Conservation (phyloP, 2,888 invertebrate species). For the Cerceris ruficornis region DNA sequence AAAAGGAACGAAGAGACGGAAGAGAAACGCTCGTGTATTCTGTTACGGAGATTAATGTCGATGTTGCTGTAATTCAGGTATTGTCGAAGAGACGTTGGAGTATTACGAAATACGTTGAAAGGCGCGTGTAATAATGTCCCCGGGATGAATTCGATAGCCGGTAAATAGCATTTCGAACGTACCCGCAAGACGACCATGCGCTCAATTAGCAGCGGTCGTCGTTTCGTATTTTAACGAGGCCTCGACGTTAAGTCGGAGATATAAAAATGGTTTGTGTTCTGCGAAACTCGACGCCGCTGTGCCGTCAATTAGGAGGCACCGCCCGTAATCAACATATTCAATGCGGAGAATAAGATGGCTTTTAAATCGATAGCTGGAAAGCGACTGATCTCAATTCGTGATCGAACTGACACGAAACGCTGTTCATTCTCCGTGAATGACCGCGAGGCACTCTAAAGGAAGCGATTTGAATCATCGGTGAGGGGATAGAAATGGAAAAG, state of each 20-base stretch:
- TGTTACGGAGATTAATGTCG: neutral
- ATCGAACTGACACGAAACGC: neutral
- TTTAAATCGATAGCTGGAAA: conserved; percentile 54
- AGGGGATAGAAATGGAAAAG: too few species aligned
- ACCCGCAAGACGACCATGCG: conserved; percentile 20
- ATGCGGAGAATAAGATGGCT: conserved; percentile 62
- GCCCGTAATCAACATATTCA: conserved; percentile 73
- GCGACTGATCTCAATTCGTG: conserved; percentile 3
- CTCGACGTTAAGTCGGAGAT: conserved; percentile 67
- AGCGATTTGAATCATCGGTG: too few species aligned
- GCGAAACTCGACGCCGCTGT: conserved; percentile 74
- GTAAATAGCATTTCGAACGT: conserved; percentile 7
- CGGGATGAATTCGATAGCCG: conserved; percentile 12
- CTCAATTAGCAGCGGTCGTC: conserved; percentile 61
- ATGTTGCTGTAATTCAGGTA: neutral
- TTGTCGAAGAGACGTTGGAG: neutral
- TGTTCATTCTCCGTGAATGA: neutral
- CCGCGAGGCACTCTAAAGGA: neutral
- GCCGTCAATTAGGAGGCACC: conserved; percentile 73
- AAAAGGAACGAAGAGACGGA: too few species aligned
- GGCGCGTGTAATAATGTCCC: neutral
- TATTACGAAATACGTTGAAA: neutral
- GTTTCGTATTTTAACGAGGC: conserved; percentile 75
- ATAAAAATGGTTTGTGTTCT: conserved; percentile 77
- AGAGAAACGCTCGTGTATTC: too few species aligned